These are phyloP conservation scores for Diadema setosum DNA, from an alignment of 35 echinoderm and acorn worm genomes.

Conservation along the genomic window DNA sequence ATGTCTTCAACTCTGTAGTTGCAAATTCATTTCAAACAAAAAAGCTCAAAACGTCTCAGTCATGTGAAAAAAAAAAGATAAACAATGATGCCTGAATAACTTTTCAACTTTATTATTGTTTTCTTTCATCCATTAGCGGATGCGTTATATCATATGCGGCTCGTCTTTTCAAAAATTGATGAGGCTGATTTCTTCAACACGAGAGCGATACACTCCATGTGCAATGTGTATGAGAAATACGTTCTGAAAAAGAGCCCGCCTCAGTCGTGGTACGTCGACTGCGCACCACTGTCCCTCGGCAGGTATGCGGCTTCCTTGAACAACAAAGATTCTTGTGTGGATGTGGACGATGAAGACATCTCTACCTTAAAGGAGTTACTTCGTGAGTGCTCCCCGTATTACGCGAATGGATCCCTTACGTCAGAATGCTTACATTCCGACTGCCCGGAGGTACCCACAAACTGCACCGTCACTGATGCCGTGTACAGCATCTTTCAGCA, in stretches of 20 bases:
- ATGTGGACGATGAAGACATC: background rate
- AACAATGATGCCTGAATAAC: background rate
- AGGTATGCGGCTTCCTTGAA: background rate
- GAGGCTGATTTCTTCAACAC: background rate
- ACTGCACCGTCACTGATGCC: slow-evolving; percentile 17
- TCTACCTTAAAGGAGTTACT: background rate
- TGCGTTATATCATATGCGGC: background rate
- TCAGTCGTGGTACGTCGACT: background rate
- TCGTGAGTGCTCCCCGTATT: background rate
- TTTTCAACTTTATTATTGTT: background rate
- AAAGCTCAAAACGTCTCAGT: background rate
- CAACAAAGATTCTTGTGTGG: background rate
- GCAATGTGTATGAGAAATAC: background rate
- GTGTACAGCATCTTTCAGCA: slow-evolving; percentile 34
- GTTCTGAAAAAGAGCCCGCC: background rate
- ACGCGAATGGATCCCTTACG: background rate
- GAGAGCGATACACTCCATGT: background rate
- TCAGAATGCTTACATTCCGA: background rate
- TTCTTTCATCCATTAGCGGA: background rate
- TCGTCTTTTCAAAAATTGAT: background rate
- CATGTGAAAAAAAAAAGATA: background rate
- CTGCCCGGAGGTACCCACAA: background rate
- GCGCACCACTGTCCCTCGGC: background rate
- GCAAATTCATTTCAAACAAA: background rate
- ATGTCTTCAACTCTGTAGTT: background rate